These are phyloP conservation scores for Parauchenoglanis ngamensis DNA, from an alignment of 2,797 vertebrate species.

Conservation along the genomic window DNA sequence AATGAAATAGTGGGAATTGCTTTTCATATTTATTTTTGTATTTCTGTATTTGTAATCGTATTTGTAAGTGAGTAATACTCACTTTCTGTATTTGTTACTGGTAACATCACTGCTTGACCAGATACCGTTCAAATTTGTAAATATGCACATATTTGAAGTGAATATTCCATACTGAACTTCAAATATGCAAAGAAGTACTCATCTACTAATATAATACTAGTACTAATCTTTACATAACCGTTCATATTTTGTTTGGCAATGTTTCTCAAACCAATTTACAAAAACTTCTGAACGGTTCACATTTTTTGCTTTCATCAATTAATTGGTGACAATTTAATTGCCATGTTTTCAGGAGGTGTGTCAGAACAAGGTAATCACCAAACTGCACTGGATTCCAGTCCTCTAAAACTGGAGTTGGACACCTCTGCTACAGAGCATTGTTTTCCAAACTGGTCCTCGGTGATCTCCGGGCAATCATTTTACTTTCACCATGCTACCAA, in stretches of 20 bases:
- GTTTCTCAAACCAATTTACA: not conserved
- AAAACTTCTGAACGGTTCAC: not conserved
- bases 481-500: not conserved
- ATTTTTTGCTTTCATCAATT: not conserved
- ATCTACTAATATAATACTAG: too few relatives aligned
- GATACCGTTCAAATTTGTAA: not conserved
- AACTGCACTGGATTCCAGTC: not conserved
- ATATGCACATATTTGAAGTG: not conserved
- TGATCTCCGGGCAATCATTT: not conserved
- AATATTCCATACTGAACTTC: not conserved
- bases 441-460: not conserved
- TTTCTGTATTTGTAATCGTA: too few relatives aligned
- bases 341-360: constrained; percentile 2
- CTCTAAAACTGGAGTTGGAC: not conserved
- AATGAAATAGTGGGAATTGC: not conserved
- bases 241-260: not conserved
- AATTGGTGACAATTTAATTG: not conserved
- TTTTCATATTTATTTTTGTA: not conserved
- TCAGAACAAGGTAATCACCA: not conserved
- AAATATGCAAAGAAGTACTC: not conserved
- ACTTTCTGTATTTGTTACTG: not conserved
- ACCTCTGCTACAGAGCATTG: not conserved
- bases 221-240: not conserved
- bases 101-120: not conserved
- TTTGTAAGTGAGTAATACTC: not conserved